A percentile compares a stretch with the other conserved stretches of the same genome.
Evolutionary conservation across 2,888 invertebrate species (phyloP).

Genomic region (Nezara viridula): DNA sequence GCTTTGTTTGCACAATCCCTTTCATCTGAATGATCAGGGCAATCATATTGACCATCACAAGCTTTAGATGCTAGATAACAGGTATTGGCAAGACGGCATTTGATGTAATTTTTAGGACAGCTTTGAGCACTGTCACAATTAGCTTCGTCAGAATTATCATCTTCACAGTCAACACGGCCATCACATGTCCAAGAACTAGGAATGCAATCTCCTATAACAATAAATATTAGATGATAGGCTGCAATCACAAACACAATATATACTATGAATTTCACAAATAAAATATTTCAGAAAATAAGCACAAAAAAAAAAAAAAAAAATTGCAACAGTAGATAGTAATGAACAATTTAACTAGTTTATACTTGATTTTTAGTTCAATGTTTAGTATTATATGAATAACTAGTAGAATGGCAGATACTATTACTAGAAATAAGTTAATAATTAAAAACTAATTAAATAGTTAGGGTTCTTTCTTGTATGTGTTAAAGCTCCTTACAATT

Average conservation of each 20-base stretch:
- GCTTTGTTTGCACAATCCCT: slow-evolving; percentile 62
- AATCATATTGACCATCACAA: slow-evolving; percentile 73
- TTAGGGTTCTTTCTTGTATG: too few species aligned
- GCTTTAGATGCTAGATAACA: slow-evolving; percentile 73
- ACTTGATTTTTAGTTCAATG: too few species aligned
- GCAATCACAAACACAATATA: neutral
- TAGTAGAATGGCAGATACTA: too few species aligned
- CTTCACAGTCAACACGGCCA: slow-evolving; percentile 73
- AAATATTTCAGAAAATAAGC: neutral
- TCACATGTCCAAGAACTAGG: slow-evolving; percentile 77
- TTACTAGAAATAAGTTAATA: too few species aligned
- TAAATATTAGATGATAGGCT: neutral
- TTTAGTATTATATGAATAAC: too few species aligned
- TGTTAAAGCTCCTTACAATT: too few species aligned
- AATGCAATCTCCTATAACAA: slow-evolving; percentile 73
- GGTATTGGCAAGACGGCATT: slow-evolving; percentile 76
- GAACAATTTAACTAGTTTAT: too few species aligned
- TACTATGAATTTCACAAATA: too few species aligned
- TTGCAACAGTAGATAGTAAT: too few species aligned
- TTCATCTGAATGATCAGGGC: slow-evolving; percentile 74
- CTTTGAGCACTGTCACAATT: slow-evolving; percentile 69
- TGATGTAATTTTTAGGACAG: slow-evolving; percentile 70
- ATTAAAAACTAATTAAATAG: too few species aligned
- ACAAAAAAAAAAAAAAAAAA: neutral
- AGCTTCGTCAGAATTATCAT: slow-evolving; percentile 75